Percentiles rank a stretch among this genome's conserved stretches.
Evolutionary conservation across 2,113 vertebrate species (phyloP).

Genomic region (Pongo abelii): DNA sequence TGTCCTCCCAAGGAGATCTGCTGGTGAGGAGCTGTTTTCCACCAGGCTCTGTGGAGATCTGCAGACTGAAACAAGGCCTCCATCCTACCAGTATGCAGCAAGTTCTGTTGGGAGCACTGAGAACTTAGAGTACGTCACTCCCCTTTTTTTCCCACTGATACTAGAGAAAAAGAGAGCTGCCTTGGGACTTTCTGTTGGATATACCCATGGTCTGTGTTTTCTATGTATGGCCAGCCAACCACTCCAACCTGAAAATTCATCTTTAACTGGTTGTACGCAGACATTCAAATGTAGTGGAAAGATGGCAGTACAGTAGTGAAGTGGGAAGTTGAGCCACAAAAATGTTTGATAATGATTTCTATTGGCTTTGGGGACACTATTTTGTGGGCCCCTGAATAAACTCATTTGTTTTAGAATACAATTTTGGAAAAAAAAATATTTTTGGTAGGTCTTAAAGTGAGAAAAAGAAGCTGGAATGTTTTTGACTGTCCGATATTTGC

Average conservation of each 20-base stretch:
- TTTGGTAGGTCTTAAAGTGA: neutral
- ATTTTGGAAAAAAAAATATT: neutral
- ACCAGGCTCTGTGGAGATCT: neutral
- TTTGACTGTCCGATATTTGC: neutral
- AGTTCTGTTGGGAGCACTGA: neutral
- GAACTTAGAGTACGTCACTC: neutral
- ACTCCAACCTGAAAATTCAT: neutral
- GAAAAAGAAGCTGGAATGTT: neutral
- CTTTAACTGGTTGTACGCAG: neutral
- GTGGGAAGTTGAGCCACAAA: neutral
- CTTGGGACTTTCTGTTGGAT: neutral
- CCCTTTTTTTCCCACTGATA: neutral
- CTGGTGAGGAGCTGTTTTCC: neutral
- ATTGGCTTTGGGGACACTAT: neutral
- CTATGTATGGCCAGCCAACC: neutral
- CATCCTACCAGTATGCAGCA: neutral
- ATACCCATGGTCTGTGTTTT: neutral
- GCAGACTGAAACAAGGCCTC: neutral
- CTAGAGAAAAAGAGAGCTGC: neutral
- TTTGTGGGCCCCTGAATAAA: neutral
- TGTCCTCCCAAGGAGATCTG: neutral
- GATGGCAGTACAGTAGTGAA: neutral
- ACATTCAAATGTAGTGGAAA: neutral
- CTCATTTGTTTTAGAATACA: neutral
- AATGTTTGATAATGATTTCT: neutral